phyloP scores from a whole-genome alignment of 2,113 vertebrate species.

The Anolis sagrei region DNA sequence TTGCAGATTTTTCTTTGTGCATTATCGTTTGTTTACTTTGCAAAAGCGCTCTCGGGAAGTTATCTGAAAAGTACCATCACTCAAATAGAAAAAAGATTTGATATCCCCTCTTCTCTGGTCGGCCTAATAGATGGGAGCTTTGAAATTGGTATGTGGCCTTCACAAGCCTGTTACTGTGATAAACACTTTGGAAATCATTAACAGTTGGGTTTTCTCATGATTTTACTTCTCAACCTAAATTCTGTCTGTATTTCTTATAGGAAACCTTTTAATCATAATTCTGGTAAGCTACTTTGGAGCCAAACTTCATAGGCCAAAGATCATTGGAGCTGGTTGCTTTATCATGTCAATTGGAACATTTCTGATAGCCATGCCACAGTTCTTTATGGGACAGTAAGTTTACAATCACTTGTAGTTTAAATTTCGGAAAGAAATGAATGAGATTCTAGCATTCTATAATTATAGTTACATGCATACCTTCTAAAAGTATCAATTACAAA shows the following conservation, averaged over 20 bases:
- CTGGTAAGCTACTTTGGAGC: slow-evolving; percentile 95
- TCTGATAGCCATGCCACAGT: slow-evolving; percentile 91
- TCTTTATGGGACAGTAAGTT: slow-evolving; percentile 92
- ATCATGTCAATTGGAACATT: slow-evolving; percentile 93
- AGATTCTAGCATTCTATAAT: not conserved
- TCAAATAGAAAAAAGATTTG: slow-evolving; percentile 93
- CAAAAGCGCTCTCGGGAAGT: slow-evolving; percentile 91
- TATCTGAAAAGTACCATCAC: slow-evolving; percentile 97
- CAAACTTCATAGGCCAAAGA: slow-evolving; percentile 91
- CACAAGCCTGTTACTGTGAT: rapidly evolving
- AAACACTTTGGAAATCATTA: not conserved
- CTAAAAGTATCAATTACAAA: not conserved
- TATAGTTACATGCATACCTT: not conserved
- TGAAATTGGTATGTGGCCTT: slow-evolving; percentile 88
- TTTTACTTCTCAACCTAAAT: slow-evolving; percentile 18
- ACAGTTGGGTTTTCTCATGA: not conserved
- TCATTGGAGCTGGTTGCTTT: slow-evolving; percentile 89
- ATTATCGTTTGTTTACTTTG: slow-evolving; percentile 92
- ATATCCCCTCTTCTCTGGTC: slow-evolving; percentile 92
- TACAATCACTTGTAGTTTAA: not conserved
- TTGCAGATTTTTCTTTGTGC: slow-evolving; percentile 88
- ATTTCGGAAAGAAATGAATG: not conserved
- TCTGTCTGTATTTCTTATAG: slow-evolving; percentile 72
- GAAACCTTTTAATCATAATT: slow-evolving; percentile 91
- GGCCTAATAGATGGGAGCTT: slow-evolving; percentile 95